A percentile compares a stretch with the other conserved stretches of the same genome.
phyloP scores from a whole-genome alignment of 2,888 invertebrate genomes.

The Tanytarsus gracilentus region DNA sequence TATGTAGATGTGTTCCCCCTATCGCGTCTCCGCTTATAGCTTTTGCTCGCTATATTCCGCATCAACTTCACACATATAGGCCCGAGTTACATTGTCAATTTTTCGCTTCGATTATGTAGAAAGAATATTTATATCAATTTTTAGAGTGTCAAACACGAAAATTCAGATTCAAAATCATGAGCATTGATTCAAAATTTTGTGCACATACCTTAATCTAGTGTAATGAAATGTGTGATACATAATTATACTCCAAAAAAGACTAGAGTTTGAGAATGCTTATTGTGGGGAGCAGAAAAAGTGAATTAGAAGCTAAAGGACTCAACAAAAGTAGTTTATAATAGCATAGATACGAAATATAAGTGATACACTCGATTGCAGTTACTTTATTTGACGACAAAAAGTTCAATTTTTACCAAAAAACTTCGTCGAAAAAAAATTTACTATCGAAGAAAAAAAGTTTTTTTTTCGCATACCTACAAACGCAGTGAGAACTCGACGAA shows the following conservation, averaged over 20 bases:
- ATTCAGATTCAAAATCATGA: slow-evolving; percentile 20
- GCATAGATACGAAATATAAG: slow-evolving; percentile 4
- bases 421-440: slow-evolving; percentile 3
- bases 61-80: no score
- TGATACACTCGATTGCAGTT: slow-evolving; percentile 1
- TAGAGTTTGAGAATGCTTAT: slow-evolving; percentile 22
- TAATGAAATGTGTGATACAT: slow-evolving; percentile 23
- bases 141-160: slow-evolving; percentile 1
- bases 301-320: slow-evolving; percentile 8
- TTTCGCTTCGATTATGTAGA: background rate
- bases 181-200: slow-evolving; percentile 18
- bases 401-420: slow-evolving; percentile 25
- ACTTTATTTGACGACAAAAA: background rate
- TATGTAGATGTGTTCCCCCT: no score
- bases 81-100: background rate
- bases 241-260: slow-evolving; percentile 26
- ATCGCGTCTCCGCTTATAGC: no score
- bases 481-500: background rate
- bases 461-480: background rate
- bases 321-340: background rate
- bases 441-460: background rate
- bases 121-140: background rate
- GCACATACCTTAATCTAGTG: slow-evolving; percentile 24
- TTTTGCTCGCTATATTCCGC: no score
- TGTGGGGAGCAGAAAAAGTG: background rate